Evolutionary conservation across 2,888 invertebrate species (phyloP).

Genomic region (Platycheirus rosarum): DNA sequence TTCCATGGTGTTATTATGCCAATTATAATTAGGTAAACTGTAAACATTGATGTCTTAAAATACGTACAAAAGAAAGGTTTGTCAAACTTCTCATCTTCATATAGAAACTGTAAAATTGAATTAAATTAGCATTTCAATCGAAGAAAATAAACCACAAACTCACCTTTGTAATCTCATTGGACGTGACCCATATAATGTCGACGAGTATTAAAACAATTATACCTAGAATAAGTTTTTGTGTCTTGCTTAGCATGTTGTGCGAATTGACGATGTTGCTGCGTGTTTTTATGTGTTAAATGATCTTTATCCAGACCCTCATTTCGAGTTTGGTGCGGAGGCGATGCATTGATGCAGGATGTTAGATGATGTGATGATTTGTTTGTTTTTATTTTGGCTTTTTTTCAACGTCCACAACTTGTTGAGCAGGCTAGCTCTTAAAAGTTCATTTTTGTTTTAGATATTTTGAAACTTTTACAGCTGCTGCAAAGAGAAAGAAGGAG

Average conservation of each 20-base stretch:
- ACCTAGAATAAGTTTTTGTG: constrained; percentile 91
- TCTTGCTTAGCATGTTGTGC: constrained; percentile 83
- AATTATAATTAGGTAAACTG: constrained; percentile 94
- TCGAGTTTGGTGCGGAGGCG: constrained; percentile 70
- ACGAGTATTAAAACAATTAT: constrained; percentile 93
- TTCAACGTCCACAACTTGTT: neutral
- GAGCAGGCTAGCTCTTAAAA: constrained; percentile 30
- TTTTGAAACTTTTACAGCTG: constrained; percentile 25
- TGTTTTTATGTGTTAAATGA: constrained; percentile 69
- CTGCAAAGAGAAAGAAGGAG: constrained; percentile 11
- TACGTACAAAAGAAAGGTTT: constrained; percentile 98
- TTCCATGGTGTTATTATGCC: constrained; percentile 95
- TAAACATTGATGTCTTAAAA: constrained; percentile 96
- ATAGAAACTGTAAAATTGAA: constrained; percentile 89
- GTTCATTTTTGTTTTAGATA: constrained; percentile 26
- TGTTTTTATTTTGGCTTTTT: neutral
- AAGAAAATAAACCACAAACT: constrained; percentile 50
- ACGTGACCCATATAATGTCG: constrained; percentile 97
- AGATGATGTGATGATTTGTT: constrained; percentile 17
- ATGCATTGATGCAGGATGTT: constrained; percentile 61
- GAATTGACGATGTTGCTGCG: constrained; percentile 66
- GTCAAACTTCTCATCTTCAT: constrained; percentile 91
- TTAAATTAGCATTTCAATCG: neutral
- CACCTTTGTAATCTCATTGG: constrained; percentile 97
- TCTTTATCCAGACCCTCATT: constrained; percentile 72